Conservation (phyloP, 2,113 vertebrate species). For the Megaceryle maxima region DNA sequence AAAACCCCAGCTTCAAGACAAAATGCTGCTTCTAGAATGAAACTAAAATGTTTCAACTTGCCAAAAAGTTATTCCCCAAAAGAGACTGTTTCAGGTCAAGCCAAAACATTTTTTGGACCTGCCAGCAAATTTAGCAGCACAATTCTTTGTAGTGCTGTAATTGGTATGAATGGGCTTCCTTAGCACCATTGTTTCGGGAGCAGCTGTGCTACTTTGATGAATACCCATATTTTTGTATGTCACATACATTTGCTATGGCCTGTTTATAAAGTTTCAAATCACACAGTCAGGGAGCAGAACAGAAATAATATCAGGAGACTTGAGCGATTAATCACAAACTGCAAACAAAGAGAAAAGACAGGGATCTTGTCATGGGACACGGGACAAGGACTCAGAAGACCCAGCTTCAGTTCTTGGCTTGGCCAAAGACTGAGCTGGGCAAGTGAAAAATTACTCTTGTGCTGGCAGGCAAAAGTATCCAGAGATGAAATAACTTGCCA, state of each 20-base stretch:
- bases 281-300: constrained; percentile 34
- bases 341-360: background rate
- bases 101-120: constrained; percentile 56
- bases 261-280: constrained; percentile 55
- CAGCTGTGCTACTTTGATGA: constrained; percentile 64
- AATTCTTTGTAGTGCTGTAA: constrained; percentile 60
- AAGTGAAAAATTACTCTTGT: constrained; percentile 16
- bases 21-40: background rate
- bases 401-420: background rate
- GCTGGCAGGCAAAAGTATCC: background rate
- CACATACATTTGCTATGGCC: constrained; percentile 41
- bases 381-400: background rate
- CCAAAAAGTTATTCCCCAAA: constrained; percentile 51
- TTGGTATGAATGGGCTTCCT: constrained; percentile 60
- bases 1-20: background rate
- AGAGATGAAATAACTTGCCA: constrained; percentile 16
- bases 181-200: constrained; percentile 50
- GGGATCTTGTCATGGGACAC: constrained; percentile 16
- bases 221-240: constrained; percentile 51
- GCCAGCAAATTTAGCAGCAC: constrained; percentile 56
- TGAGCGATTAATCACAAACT: background rate
- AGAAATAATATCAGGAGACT: constrained; percentile 48
- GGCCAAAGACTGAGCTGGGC: background rate
- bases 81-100: constrained; percentile 57
- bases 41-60: background rate